Evolutionary conservation across 2,888 invertebrate species (phyloP), one percentile per base, ranked within the genome.

Genomic region (Abrostola triplasia): DNA sequence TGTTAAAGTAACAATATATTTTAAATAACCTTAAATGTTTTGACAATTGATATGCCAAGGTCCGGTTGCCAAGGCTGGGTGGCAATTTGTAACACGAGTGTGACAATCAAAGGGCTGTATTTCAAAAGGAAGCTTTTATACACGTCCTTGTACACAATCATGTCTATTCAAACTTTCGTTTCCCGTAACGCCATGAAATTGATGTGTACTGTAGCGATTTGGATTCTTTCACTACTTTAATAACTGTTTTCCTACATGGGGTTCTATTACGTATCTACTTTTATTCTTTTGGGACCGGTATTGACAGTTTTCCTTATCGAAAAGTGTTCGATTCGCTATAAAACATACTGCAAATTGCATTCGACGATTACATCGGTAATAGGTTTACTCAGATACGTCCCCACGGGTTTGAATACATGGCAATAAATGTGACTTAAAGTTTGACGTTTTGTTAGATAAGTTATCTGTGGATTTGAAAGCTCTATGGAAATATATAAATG

Each of bases 281-380:
- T 38, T 41, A 61, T 56, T 8, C 42, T 41, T 49, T 49, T 49
- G 42, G 37, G 48, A 57, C 57, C 57, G 12, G 5, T 40, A 38
- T 50, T 37, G 13, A 5, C 40, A 51, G 13, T 56, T 64, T 64
- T 35, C 50, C 59, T 58, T 69, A 64, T 9, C 64, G 37, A 50
- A 57, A 51, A 36, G 40, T 9, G 47, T 62, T 74, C 64, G 47
- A 62, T 38, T 51, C 11, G 9, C 59, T 36, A 62, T 70, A 62
- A 70, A 74, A 62, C 42, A 6, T 13, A 65, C 41, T 62, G 61
- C 54, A 65, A 62, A 70, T 70, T 75, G 71, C 60, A 73, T 55
- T 47, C 5, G 7, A 6, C 13, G 63, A 66, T 70, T 35, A 13
- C 41, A 55, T 58, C 55, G 5, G 5, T 47, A 50, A 37, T 49